Evolutionary conservation across 1,140 invertebrate genomes (phyloP).

Genomic region (Bombus haemorrhoidalis): DNA sequence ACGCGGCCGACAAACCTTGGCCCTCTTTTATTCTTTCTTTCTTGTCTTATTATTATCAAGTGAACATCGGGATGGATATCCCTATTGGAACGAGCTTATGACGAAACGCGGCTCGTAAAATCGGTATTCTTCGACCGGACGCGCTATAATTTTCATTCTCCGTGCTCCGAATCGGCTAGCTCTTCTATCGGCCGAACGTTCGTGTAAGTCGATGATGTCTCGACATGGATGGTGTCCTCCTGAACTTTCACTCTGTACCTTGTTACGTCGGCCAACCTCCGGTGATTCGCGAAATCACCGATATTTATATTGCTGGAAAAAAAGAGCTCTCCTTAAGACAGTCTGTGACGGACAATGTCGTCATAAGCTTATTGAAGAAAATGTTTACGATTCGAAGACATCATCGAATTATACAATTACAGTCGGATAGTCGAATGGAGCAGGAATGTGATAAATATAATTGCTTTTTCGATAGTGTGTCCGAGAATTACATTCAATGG

Average conservation of each 20-base stretch:
- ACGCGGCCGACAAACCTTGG: not conserved
- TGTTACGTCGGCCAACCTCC: not conserved
- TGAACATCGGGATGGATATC: not conserved
- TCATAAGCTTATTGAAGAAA: not conserved
- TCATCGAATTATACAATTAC: not conserved
- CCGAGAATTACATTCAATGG: not conserved
- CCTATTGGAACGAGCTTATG: not conserved
- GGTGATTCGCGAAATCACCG: not conserved
- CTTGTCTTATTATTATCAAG: not conserved
- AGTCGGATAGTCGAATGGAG: not conserved
- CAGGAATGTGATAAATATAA: too few species aligned
- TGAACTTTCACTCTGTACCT: conserved; percentile 35
- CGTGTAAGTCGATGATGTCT: not conserved
- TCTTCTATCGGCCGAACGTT: not conserved
- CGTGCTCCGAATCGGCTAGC: conserved; percentile 23
- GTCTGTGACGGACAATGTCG: not conserved
- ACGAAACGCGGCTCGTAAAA: conserved; percentile 4
- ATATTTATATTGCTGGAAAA: too few species aligned
- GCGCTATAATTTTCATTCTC: conserved; percentile 30
- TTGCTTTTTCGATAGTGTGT: not conserved
- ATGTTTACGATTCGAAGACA: too few species aligned
- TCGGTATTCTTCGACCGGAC: conserved; percentile 11
- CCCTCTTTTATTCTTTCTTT: not conserved
- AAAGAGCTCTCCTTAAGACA: too few species aligned
- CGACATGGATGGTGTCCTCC: not conserved